These are phyloP conservation scores for Laterallus jamaicensis DNA, from an alignment of 2,113 vertebrate genomes.

Conservation along the genomic window DNA sequence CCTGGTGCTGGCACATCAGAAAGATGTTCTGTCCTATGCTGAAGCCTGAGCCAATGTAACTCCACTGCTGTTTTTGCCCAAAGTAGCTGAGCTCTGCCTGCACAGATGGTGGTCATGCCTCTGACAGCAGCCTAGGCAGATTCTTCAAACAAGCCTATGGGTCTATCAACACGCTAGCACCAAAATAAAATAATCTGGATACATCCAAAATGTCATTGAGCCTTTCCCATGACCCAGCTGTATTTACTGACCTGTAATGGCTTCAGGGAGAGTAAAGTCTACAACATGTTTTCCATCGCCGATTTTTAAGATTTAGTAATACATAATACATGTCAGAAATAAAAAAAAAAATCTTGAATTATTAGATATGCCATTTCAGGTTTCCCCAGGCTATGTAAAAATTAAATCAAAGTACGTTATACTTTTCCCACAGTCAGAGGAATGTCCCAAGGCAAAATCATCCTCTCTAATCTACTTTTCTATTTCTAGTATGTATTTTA, in stretches of 20 bases:
- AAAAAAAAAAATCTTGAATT: conserved; percentile 27
- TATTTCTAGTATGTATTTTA: conserved; percentile 40
- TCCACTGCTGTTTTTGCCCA: neutral
- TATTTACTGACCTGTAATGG: neutral
- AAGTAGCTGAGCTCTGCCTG: neutral
- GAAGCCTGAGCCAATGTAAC: neutral
- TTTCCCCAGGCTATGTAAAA: conserved; percentile 9
- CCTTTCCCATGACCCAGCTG: neutral
- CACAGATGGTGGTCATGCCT: neutral
- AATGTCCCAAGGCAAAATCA: conserved; percentile 30
- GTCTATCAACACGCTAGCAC: rapidly evolving
- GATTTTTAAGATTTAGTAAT: neutral
- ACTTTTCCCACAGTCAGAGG: neutral
- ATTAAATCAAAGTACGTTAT: neutral
- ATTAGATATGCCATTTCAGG: neutral
- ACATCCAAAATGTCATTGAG: neutral
- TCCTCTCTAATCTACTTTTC: conserved; percentile 15
- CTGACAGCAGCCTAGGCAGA: neutral
- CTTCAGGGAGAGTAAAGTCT: neutral
- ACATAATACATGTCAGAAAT: neutral
- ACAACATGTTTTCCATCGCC: neutral
- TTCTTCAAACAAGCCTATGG: neutral
- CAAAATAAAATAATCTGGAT: neutral
- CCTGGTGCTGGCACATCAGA: neutral
- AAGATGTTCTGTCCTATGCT: neutral